phyloP scores from a whole-genome alignment of 2,888 invertebrate genomes.

The Lithophane semibrunnea region DNA sequence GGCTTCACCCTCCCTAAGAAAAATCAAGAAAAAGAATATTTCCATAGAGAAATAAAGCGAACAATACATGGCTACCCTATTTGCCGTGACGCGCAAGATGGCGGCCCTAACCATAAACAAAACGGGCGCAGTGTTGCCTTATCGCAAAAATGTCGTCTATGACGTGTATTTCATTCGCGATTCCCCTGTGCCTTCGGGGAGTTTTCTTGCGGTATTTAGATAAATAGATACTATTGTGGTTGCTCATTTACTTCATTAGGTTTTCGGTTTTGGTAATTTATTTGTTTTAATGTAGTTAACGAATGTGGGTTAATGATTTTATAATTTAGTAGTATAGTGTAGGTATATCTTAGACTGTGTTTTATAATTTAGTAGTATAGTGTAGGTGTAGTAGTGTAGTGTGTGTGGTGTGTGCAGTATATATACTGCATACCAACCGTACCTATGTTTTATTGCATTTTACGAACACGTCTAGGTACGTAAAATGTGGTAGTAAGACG shows the following conservation, averaged over 20 bases:
- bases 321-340: no score
- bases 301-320: conserved; percentile 48
- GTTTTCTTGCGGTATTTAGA: conserved; percentile 70
- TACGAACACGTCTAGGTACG: no score
- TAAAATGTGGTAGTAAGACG: no score
- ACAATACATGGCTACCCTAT: conserved; percentile 65
- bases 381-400: no score
- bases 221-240: conserved; percentile 65
- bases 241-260: conserved; percentile 61
- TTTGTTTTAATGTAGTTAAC: conserved; percentile 50
- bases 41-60: conserved; percentile 46
- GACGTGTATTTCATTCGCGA: conserved; percentile 81
- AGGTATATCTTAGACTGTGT: not conserved
- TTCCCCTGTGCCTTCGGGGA: conserved; percentile 74
- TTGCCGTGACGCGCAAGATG: conserved; percentile 75
- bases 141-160: conserved; percentile 84
- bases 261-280: conserved; percentile 34
- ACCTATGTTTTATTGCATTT: no score
- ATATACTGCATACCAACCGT: no score
- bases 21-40: conserved; percentile 35
- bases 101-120: conserved; percentile 81
- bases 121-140: conserved; percentile 77
- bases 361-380: not conserved
- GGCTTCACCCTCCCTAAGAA: conserved; percentile 10
- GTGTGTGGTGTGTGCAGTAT: no score